Evolutionary conservation across 2,113 vertebrate species (phyloP), one percentile per base, ranked within the genome.

Genomic region (Podocnemis expansa): DNA sequence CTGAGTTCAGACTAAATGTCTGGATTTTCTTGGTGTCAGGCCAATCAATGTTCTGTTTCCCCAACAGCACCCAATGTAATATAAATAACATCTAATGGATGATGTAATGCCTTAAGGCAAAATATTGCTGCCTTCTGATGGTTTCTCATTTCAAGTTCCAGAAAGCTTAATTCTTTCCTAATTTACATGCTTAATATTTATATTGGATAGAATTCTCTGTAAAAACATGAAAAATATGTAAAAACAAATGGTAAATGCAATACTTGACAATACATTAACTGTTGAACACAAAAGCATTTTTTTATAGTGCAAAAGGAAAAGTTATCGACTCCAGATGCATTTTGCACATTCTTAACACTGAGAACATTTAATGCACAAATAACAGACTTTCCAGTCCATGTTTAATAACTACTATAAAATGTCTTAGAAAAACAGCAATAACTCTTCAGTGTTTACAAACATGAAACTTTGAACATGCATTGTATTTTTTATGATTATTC

Each of bases 271-370:
- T 91, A 21, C 14, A 86, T 94, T 78, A 78, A 55, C 60, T 84
- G 8, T 79, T 90, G 12, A 84, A 54, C 8, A 6, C 45, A 60
- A 82, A 81, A 29, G 45, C 3, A 31, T 12, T 17, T 70, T 95
- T 93, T 89, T 34, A 63, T 84, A 89, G n/a, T 84, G 3, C 34
- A 89, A 80, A 12, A 86, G 19, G 10, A 91, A 17, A 31, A 86
- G 54, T 93, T 95, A 96, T 93, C 89, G 87, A 89, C 91, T 95
- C 92, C 88, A 97, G 81, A 93, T 91, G 49, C 21, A 56, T 87
- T 89, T 88, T 86, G 1, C 1, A 89, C 78, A n/a, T 95, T 95
- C 51, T 94, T 88, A 85, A 60, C 80, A 80, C 31, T 89, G 93
- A 89, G 31, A 95, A 60, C 3, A 78, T 43, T 84, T 47, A 89